Evolutionary conservation across 1,140 invertebrate species (phyloP), one percentile per base, ranked within the genome.

Genomic region (Drosophila sechellia): DNA sequence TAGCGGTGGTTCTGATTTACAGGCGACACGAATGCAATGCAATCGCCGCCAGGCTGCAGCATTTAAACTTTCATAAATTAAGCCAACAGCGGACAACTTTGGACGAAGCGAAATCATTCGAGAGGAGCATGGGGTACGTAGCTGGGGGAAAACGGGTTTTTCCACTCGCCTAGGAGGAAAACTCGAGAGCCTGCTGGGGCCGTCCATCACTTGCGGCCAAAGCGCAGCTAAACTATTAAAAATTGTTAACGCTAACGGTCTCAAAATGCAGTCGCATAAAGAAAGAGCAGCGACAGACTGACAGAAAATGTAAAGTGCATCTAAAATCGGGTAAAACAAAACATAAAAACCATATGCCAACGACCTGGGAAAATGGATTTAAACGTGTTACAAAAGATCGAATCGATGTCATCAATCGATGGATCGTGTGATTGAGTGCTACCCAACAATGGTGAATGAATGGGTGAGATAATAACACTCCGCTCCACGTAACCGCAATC

Each of bases 61-160:
- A 83, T 79, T 86, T 86, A 87, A 83, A 86, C 83, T 87, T 86
- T 86, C 83, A 86, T 86, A 87, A 86, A 86, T 87, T 83, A 86
- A 87, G 58, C 81, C 49, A 48, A 60, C 31, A 52, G 35, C 58
- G 34, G 74, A 53, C 68, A 45, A 64, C 72, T 52, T 58, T 49
- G 61, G 81, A 68, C 58, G 66, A 71, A 56, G 66, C 81, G 65
- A 81, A 83, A 81, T 75, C 78, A 66, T 58, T 58, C 15, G 40
- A 42, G 40, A 5, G n/a, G 40, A 17, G 40, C 10, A 10, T 17
- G 17, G 42, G 3, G n/a, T 8, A 15, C 3, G n/a, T 57, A 75
- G 78, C 69, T 60, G 61, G 55, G 66, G 58, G 63, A 40, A 86
- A 86, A 86, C 83, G 48, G 58, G 83, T 86, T 86, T 69, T 53